Evolutionary conservation across 2,888 invertebrate species (phyloP), one percentile per base, ranked within the genome.

Genomic region (Orthonychiurus folsomi): DNA sequence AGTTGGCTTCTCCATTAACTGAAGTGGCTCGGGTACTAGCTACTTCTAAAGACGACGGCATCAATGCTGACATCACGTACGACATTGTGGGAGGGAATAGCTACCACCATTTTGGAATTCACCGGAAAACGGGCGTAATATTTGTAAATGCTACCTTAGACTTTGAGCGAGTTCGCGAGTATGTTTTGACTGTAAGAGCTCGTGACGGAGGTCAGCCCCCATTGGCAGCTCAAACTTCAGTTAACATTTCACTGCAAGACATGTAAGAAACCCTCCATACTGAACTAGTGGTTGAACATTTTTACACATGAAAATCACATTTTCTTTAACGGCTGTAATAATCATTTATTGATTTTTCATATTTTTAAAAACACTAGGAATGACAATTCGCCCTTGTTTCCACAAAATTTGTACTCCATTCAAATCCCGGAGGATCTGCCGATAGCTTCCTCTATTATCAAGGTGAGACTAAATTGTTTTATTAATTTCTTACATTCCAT

Each of bases 11-110:
- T 1, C 80, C 88, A 60, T 90, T 89, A 62, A 85, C 89, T 1
- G 88, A 90, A 78, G 85, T 96, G 18, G 84, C 88, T 20, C 82
- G 85, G 72, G 89, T 97, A 26, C 81, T 86, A 68, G 97, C 96
- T n/a, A 88, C 91, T 1, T 93, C 92, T 12, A 87, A 87, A 75
- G 95, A 96, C 77, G 86, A 89, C 52, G 95, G 95, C 37, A 83
- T 92, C 67, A 96, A 95, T 80, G 95, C 95, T 0, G 89, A 92
- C 76, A 89, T 96, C 59, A 84, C 85, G 65, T 93, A 93, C 77
- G 86, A 88, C 20, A 87, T 93, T 63, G 85, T 89, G 27, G 91
- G 87, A 26, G 93, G 93, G 56, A 93, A 93, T 76, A 91, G 89
- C 74, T 88, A 91, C 74, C 87, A 86, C 71, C 89, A 90, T 77